Percentiles rank a stretch among this genome's conserved stretches.
Conservation (phyloP, 2,888 invertebrate species). For the Rugalucina vietnamica region DNA sequence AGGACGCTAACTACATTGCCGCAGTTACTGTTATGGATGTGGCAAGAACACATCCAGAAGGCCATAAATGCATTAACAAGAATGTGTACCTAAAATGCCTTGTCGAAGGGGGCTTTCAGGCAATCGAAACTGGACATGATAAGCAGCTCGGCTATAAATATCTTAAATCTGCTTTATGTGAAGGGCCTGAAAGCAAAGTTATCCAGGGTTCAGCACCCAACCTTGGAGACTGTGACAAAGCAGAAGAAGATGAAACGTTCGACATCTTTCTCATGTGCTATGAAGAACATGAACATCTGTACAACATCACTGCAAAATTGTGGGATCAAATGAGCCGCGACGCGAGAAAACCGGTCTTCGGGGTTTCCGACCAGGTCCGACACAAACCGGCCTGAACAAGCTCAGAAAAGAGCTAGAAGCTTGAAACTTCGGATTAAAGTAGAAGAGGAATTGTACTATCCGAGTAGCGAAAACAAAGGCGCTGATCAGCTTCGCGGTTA, state of each 20-base stretch:
- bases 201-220: neutral
- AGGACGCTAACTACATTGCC: neutral
- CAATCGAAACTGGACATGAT: neutral
- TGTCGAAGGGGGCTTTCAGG: neutral
- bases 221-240: neutral
- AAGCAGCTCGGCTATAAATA: neutral
- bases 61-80: neutral
- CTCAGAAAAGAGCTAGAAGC: too few species aligned
- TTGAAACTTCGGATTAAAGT: too few species aligned
- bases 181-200: too few species aligned
- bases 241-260: neutral
- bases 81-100: neutral
- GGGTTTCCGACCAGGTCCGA: too few species aligned
- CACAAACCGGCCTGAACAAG: too few species aligned
- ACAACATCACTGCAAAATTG: neutral
- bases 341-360: too few species aligned
- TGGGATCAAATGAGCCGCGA: too few species aligned
- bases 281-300: neutral
- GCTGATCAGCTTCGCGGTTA: too few species aligned
- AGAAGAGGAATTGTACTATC: too few species aligned
- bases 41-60: neutral
- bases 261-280: neutral
- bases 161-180: neutral
- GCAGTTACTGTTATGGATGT: neutral
- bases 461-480: too few species aligned